phyloP scores from a whole-genome alignment of 2,113 vertebrate genomes.

The Urocitellus parryii region DNA sequence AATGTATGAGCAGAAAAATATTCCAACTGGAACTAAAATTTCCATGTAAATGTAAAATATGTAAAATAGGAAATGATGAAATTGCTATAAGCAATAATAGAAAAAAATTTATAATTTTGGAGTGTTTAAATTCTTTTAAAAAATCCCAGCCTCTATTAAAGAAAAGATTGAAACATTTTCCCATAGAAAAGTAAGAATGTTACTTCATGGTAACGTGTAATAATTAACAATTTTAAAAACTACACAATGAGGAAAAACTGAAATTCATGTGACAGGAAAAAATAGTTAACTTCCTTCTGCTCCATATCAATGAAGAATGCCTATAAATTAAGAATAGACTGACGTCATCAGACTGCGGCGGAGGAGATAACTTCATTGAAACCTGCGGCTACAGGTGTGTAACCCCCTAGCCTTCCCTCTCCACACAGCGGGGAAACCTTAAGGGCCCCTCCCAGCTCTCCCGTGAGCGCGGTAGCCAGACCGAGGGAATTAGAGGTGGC shows the following conservation, averaged over 20 bases:
- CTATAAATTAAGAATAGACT: slow-evolving; percentile 1
- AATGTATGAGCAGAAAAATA: not conserved
- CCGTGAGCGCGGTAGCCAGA: no score
- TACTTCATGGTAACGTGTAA: not conserved
- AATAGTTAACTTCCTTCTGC: not conserved
- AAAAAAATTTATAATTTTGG: slow-evolving; percentile 19
- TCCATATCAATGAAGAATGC: not conserved
- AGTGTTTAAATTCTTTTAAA: not conserved
- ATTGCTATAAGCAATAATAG: not conserved
- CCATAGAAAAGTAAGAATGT: not conserved
- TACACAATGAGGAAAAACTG: not conserved
- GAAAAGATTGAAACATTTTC: not conserved
- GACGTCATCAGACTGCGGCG: no score
- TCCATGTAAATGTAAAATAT: not conserved
- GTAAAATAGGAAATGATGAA: not conserved
- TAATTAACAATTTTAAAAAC: not conserved
- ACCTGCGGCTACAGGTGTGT: no score
- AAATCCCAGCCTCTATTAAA: not conserved
- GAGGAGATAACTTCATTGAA: no score
- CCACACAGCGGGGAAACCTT: no score
- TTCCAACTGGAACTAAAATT: not conserved
- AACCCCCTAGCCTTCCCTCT: no score
- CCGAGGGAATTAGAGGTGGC: no score
- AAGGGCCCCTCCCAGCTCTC: no score
- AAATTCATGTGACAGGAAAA: not conserved